These are phyloP conservation scores for Himalopsyche anomala DNA, from an alignment of 2,888 invertebrate species.

Conservation along the genomic window DNA sequence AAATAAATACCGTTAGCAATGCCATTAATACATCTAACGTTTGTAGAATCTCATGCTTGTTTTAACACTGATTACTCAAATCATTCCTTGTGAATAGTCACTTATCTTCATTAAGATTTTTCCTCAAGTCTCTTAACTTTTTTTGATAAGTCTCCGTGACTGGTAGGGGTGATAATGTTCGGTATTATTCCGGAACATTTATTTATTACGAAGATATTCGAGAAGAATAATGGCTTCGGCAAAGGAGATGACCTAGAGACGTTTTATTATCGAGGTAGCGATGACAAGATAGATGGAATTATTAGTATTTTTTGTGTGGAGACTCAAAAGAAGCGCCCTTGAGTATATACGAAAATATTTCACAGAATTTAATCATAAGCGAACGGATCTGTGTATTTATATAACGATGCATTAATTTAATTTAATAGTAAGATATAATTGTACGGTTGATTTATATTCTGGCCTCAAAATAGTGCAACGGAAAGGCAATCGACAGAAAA, in stretches of 20 bases:
- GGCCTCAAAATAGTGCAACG: no score
- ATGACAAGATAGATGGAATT: not conserved
- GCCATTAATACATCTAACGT: not conserved
- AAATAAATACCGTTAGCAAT: no score
- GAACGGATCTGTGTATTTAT: no score
- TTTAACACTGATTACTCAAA: slow-evolving; percentile 1
- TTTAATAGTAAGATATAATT: no score
- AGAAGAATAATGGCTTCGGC: not conserved
- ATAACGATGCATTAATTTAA: no score
- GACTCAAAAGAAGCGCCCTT: not conserved
- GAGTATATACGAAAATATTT: not conserved
- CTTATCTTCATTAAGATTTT: not conserved
- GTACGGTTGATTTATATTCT: no score
- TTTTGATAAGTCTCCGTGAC: not conserved
- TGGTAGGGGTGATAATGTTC: not conserved
- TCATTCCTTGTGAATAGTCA: no score
- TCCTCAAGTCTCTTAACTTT: not conserved
- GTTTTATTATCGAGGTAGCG: not conserved
- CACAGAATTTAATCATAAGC: no score
- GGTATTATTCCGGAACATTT: slow-evolving; percentile 5
- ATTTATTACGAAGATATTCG: not conserved
- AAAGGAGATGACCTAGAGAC: not conserved
- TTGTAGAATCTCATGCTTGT: not conserved
- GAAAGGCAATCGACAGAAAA: no score
- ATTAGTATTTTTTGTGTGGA: not conserved